Evolutionary conservation across 2,113 vertebrate species (phyloP).

Genomic region (Plestiodon gilberti): DNA sequence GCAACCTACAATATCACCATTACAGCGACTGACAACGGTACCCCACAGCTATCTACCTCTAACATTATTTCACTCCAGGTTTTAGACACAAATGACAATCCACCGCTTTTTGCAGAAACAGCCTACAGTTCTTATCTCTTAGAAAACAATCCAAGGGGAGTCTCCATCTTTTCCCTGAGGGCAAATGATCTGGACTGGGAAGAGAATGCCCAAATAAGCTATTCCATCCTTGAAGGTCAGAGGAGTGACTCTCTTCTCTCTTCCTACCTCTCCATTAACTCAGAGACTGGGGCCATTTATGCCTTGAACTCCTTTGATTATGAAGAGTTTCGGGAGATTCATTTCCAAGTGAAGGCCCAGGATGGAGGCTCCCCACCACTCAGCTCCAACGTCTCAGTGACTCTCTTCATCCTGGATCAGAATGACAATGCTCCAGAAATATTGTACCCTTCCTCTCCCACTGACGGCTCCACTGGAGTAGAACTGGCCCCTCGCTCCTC

Average conservation of each 20-base stretch:
- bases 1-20: conserved; percentile 71
- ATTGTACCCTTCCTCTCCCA: conserved; percentile 13
- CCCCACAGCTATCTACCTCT: conserved; percentile 61
- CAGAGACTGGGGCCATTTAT: conserved; percentile 67
- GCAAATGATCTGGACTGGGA: conserved; percentile 70
- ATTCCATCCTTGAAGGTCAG: conserved; percentile 60
- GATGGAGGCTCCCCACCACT: conserved; percentile 63
- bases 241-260: neutral
- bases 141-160: conserved; percentile 69
- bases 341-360: neutral
- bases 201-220: conserved; percentile 67
- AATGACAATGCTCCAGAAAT: conserved; percentile 69
- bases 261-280: conserved; percentile 67
- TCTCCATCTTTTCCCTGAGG: conserved; percentile 64
- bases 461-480: neutral
- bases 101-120: conserved; percentile 56
- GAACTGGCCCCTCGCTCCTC: conserved; percentile 32
- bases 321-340: neutral
- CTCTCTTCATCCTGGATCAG: conserved; percentile 64
- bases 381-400: conserved; percentile 61
- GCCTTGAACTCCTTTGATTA: conserved; percentile 66
- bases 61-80: conserved; percentile 54
- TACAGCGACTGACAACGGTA: conserved; percentile 69
- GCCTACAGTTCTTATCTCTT: conserved; percentile 61
- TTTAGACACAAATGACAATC: conserved; percentile 71